Evolutionary conservation across 2,888 invertebrate species (phyloP), one percentile per base, ranked within the genome.

Genomic region (Campoletis raptor): DNA sequence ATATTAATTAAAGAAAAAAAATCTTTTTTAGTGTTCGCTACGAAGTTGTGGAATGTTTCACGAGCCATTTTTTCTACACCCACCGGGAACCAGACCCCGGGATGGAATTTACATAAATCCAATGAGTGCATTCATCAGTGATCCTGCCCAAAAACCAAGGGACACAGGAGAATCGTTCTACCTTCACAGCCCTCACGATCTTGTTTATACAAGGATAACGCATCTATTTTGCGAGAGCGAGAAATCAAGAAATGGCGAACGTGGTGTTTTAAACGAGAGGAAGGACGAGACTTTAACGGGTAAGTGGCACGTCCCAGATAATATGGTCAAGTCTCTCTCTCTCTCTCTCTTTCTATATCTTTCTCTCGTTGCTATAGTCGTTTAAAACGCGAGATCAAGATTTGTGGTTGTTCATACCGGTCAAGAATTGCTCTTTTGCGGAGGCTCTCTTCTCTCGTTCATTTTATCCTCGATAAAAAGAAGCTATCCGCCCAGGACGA

Each of bases 21-120:
- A 12, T 45, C 15, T 21, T 74, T 61, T 48, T 90, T 87, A 94
- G 94, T 94, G 94, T 86, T 93, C 93, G 64, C 78, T 92, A 74
- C 91, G 92, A 81, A 90, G 92, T 88, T 93, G 94, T 90, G 89
- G 90, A 76, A 94, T 94, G 94, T 94, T 94, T 84, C 94, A 94
- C 90, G 94, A 94, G 90, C 94, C 94, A 82, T 94, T 94, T 74
- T 94, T 94, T 83, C 90, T 94, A 54, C 94, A 94, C 87, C 94
- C 94, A 40, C 94, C 94, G 21, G 92, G 94, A 37, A 90, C 94
- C 4, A 89, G 94, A 48, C 97, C 97, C 0, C 96, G 97, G 83
- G 97, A 98, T 91, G 98, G 98, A 0, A 95, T 98, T 64, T 98
- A 98, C 92, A 96, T 98, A 85, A 98, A 98, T 93, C 98, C 98